These are phyloP conservation scores for Drosophila nigricruria DNA, from an alignment of 2,888 invertebrate genomes.

Conservation along the genomic window DNA sequence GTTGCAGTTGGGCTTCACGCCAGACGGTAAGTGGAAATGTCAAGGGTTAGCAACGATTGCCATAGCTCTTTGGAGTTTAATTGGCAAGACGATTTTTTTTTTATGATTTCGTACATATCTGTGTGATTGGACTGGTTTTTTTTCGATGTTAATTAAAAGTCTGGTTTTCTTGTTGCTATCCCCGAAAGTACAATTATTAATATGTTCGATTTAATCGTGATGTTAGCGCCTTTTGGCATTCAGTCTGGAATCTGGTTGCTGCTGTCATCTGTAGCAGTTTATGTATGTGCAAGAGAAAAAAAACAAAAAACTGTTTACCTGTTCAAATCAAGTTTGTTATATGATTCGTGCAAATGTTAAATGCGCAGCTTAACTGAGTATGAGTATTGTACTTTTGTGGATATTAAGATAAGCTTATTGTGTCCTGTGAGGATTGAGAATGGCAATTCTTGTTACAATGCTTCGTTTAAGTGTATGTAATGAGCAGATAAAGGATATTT, in stretches of 20 bases:
- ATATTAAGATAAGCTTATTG: background rate
- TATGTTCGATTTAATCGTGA: constrained; percentile 38
- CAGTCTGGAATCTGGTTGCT: constrained; percentile 38
- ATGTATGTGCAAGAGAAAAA: constrained; percentile 16
- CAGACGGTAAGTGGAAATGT: constrained; percentile 49
- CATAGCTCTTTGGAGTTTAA: background rate
- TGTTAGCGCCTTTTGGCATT: constrained; percentile 72
- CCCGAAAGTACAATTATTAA: constrained; percentile 37
- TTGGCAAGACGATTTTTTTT: background rate
- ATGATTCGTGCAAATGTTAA: constrained; percentile 15
- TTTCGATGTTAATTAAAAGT: constrained; percentile 38
- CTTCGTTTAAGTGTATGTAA: background rate
- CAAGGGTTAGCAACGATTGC: constrained; percentile 2
- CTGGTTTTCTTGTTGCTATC: constrained; percentile 46
- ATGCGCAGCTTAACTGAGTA: background rate
- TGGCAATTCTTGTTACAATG: background rate
- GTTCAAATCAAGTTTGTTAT: constrained; percentile 28
- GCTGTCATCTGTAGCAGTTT: constrained; percentile 22
- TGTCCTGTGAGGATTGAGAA: background rate
- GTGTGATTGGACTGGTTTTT: constrained; percentile 45
- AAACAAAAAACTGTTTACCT: constrained; percentile 11
- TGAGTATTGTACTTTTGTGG: background rate
- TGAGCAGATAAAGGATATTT: background rate
- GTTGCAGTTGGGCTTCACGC: constrained; percentile 51
- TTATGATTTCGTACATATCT: constrained; percentile 26